A percentile compares a stretch with the other conserved stretches of the same genome.
phyloP scores from a whole-genome alignment of 2,888 invertebrate genomes.

The Eledone cirrhosa region DNA sequence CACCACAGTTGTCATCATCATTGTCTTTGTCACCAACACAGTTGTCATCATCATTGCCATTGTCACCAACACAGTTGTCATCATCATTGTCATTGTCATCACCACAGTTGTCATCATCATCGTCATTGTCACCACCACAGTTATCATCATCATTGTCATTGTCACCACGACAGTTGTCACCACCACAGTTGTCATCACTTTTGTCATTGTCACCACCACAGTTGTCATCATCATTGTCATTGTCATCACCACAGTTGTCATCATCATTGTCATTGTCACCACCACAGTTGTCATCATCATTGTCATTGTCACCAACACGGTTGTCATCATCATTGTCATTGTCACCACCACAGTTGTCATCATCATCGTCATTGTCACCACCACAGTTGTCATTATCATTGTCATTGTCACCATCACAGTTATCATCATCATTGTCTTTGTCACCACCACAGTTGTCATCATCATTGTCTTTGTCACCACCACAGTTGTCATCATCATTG shows the following conservation, averaged over 20 bases:
- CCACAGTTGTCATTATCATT: not conserved
- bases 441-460: slow-evolving; percentile 1
- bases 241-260: not conserved
- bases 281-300: slow-evolving; percentile 1
- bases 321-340: not conserved
- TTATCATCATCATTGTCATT: not conserved
- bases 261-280: not conserved
- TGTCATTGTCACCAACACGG: not conserved
- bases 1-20: not conserved
- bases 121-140: not conserved
- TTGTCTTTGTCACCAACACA: no score
- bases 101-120: not conserved
- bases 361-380: not conserved
- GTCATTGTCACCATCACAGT: not conserved
- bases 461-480: not conserved
- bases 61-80: no score
- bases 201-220: not conserved
- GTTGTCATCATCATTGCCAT: no score
- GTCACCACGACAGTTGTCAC: no score
- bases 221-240: no score
- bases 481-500: not conserved
- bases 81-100: not conserved
- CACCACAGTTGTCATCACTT: not conserved
- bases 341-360: not conserved
- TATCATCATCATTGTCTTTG: not conserved